A percentile compares a stretch with the other conserved stretches of the same genome.
phyloP scores from a whole-genome alignment of 1,140 invertebrate genomes.

The Penaeus indicus region DNA sequence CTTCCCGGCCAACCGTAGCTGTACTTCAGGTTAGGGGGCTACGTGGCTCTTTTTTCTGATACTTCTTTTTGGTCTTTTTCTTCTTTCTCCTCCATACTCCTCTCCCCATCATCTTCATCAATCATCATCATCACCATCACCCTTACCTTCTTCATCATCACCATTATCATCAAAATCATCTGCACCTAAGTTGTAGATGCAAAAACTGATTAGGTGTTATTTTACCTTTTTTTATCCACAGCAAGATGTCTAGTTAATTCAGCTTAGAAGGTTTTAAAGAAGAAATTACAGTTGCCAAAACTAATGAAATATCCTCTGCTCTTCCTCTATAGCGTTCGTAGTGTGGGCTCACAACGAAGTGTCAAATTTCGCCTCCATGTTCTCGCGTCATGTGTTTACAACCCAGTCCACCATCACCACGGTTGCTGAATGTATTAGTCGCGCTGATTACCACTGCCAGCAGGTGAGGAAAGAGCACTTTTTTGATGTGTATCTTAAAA shows the following conservation, averaged over 20 bases:
- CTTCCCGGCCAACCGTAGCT: constrained; percentile 82
- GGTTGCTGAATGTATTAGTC: constrained; percentile 88
- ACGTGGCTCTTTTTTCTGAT: background rate
- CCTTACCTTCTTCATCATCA: too few species aligned
- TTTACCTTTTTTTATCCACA: too few species aligned
- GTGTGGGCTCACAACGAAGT: constrained; percentile 93
- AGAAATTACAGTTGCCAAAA: background rate
- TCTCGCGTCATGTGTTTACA: constrained; percentile 92
- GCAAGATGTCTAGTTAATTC: background rate
- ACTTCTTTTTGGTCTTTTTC: background rate
- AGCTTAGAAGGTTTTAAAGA: background rate
- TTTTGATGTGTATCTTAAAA: constrained; percentile 52
- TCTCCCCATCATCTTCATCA: background rate
- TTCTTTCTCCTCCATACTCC: too few species aligned
- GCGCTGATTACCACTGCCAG: constrained; percentile 82
- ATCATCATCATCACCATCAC: too few species aligned
- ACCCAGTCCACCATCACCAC: constrained; percentile 87
- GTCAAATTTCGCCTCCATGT: constrained; percentile 82
- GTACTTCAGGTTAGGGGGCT: constrained; percentile 76
- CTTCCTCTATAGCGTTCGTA: constrained; percentile 79
- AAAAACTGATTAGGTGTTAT: too few species aligned
- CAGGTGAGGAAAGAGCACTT: constrained; percentile 72
- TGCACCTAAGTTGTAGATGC: too few species aligned
- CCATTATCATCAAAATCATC: too few species aligned
- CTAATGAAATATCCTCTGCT: constrained; percentile 8